A percentile compares a stretch with the other conserved stretches of the same genome.
These are phyloP conservation scores for Dicrurus megarhynchus DNA, from an alignment of 2,113 vertebrate genomes.

Conservation along the genomic window DNA sequence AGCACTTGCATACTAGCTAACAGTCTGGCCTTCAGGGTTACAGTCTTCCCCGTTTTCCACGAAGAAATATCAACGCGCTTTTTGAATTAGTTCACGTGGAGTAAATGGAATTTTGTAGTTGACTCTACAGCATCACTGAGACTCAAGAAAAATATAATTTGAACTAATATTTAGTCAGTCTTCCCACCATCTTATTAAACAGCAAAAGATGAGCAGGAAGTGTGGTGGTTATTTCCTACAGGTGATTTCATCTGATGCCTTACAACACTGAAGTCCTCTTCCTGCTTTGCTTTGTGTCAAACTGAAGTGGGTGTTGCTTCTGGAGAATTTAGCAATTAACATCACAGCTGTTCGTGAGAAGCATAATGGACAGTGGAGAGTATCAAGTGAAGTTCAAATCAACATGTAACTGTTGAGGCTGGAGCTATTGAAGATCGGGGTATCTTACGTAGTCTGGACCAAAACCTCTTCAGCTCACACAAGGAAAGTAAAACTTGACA, in stretches of 20 bases:
- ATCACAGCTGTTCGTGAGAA: not conserved
- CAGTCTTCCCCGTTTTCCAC: not conserved
- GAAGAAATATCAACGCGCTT: not conserved
- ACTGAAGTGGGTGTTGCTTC: not conserved
- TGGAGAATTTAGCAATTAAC: not conserved
- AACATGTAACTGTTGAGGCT: not conserved
- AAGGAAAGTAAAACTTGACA: not conserved
- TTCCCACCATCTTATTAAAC: not conserved
- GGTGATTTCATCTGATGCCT: not conserved
- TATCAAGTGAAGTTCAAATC: not conserved
- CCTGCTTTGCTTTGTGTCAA: not conserved
- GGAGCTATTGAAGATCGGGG: not conserved
- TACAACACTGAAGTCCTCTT: not conserved
- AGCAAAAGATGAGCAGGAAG: not conserved
- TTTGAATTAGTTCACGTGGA: not conserved
- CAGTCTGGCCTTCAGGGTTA: not conserved
- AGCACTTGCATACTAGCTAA: not conserved
- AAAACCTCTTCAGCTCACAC: not conserved
- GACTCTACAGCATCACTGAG: not conserved
- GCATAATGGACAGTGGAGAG: not conserved
- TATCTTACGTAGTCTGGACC: not conserved
- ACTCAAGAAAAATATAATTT: not conserved
- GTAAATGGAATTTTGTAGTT: not conserved
- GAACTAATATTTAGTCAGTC: not conserved
- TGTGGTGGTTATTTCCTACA: not conserved